A percentile compares a stretch with the other conserved stretches of the same genome.
Evolutionary conservation across 1,140 invertebrate genomes (phyloP).

Genomic region (Musca domestica): DNA sequence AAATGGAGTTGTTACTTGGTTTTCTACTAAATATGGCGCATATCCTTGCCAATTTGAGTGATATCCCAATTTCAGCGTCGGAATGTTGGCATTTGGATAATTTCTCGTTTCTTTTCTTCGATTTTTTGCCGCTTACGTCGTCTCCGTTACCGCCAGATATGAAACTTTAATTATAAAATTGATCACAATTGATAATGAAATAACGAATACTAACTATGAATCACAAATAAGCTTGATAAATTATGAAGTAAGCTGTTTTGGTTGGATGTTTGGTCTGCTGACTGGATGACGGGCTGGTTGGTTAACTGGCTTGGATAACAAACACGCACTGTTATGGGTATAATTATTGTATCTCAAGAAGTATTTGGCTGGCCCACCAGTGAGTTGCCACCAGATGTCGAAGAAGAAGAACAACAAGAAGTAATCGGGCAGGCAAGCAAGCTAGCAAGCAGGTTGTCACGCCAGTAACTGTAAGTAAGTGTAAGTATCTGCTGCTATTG

Average conservation of each 20-base stretch:
- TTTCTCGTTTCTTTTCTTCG: no score
- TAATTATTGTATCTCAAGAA: slow-evolving; percentile 25
- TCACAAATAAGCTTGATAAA: slow-evolving; percentile 23
- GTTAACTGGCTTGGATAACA: neutral
- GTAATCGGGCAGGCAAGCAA: no score
- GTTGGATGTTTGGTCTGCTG: slow-evolving; percentile 1
- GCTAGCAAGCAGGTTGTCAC: no score
- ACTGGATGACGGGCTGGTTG: slow-evolving; percentile 5
- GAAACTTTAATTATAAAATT: slow-evolving; percentile 18
- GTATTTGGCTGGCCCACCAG: slow-evolving; percentile 5
- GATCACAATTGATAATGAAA: slow-evolving; percentile 19
- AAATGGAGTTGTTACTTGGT: no score
- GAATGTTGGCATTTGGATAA: no score
- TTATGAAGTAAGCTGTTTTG: slow-evolving; percentile 22
- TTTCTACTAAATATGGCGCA: no score
- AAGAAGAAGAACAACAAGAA: no score
- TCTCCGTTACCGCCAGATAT: neutral
- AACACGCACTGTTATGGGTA: slow-evolving; percentile 21
- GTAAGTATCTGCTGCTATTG: slow-evolving; percentile 23
- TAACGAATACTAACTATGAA: slow-evolving; percentile 21
- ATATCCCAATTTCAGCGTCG: no score
- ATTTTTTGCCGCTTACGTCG: no score
- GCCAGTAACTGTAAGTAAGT: neutral
- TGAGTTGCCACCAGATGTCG: no score
- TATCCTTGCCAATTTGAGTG: no score